A percentile compares a stretch with the other conserved stretches of the same genome.
phyloP scores from a whole-genome alignment of 2,888 invertebrate genomes.

The Blastobasis adustella region DNA sequence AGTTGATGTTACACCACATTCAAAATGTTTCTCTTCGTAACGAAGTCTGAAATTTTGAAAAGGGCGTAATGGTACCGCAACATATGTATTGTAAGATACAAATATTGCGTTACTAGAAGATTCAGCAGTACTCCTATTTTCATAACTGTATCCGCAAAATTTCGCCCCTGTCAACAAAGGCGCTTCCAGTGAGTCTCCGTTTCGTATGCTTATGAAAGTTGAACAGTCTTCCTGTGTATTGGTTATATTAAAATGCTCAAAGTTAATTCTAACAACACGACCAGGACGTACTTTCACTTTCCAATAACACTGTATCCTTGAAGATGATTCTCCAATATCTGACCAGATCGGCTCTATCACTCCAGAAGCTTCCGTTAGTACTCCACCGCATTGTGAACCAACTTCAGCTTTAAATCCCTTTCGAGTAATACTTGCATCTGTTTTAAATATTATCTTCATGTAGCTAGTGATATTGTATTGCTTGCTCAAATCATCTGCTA shows the following conservation, averaged over 20 bases:
- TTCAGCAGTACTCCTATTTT: slow-evolving; percentile 49
- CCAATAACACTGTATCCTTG: slow-evolving; percentile 79
- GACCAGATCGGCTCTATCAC: slow-evolving; percentile 46
- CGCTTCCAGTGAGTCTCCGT: slow-evolving; percentile 82
- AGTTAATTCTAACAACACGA: slow-evolving; percentile 78
- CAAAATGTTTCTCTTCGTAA: slow-evolving; percentile 77
- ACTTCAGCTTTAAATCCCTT: slow-evolving; percentile 81
- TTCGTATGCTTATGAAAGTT: slow-evolving; percentile 76
- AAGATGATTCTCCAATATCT: slow-evolving; percentile 18
- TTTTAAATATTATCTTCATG: slow-evolving; percentile 79
- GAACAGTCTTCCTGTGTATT: slow-evolving; percentile 43
- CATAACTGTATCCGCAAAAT: slow-evolving; percentile 76
- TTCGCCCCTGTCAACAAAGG: slow-evolving; percentile 84
- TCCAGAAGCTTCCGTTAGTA: slow-evolving; percentile 73
- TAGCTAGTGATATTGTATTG: slow-evolving; percentile 57
- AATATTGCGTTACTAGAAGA: slow-evolving; percentile 78
- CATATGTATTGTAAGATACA: slow-evolving; percentile 28
- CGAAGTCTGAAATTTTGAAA: slow-evolving; percentile 58
- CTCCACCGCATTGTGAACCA: slow-evolving; percentile 81
- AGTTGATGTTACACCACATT: slow-evolving; percentile 81
- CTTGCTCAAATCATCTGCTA: slow-evolving; percentile 39
- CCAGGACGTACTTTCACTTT: slow-evolving; percentile 82
- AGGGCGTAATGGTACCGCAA: neutral
- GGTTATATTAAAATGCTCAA: slow-evolving; percentile 77
- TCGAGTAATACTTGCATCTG: slow-evolving; percentile 75